Evolutionary conservation across 1,140 invertebrate species (phyloP), one percentile per base, ranked within the genome.

Genomic region (Sarcophaga peregrina): DNA sequence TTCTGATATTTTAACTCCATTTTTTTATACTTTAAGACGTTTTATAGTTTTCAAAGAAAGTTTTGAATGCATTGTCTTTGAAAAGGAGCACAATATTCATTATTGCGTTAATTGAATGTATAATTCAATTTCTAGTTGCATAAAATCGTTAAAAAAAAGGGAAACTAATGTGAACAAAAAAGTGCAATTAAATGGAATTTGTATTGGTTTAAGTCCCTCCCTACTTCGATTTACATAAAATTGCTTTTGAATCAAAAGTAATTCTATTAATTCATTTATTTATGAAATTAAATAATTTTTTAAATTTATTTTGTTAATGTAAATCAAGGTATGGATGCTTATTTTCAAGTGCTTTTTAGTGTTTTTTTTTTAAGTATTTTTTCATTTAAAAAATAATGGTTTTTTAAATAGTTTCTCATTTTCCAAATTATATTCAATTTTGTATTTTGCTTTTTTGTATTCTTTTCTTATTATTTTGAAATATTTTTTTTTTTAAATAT

Each of bases 151-250:
- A 0, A 58, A 81, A 47, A 4, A 46, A 76, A 76, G 46, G 48
- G 46, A 76, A 47, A 78, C 50, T 78, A 50, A 47, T 52, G 75
- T 52, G 75, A 52, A 78, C 75, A 78, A 82, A 82, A 82, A 82
- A 82, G 81, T 82, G 81, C 81, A 82, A 82, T 68, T 81, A 74
- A 82, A 74, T 82, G 58, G 81, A 82, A 73, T 82, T 82, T 74
- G 72, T 46, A 47, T 73, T 73, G 17, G 74, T 72, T 73, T 47
- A n/a, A 13, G 17, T 82, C n/a, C n/a, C 8, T 54, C 46, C 10
- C 20, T 47, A 45, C 46, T 10, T 78, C 11, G 72, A 13, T 74
- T 74, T 20, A 10, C 46, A 17, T 47, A 47, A 45, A 45, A 78
- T 47, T 78, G 6, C 8, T 50, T 78, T 78, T n/a, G n/a, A n/a